phyloP scores from a whole-genome alignment of 2,888 invertebrate species.

The Campaea margaritaria region DNA sequence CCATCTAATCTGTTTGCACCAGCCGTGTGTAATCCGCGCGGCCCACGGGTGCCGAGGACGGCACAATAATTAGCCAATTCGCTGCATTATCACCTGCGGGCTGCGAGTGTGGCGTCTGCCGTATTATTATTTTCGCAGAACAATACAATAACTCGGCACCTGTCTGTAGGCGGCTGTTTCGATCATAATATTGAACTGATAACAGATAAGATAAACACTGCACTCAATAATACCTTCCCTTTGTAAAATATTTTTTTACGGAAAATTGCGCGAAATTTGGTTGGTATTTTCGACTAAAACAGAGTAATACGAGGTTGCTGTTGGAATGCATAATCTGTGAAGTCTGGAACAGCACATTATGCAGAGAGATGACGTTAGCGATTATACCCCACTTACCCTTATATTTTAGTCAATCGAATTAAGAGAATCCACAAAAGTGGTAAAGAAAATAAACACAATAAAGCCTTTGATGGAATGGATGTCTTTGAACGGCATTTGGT shows the following conservation, averaged over 20 bases:
- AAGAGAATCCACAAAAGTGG: neutral
- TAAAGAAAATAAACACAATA: conserved; percentile 7
- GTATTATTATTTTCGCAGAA: conserved; percentile 48
- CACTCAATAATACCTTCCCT: conserved; percentile 66
- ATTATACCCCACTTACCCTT: too few species aligned
- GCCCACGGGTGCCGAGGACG: conserved; percentile 37
- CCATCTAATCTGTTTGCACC: conserved; percentile 63
- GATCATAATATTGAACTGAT: conserved; percentile 78
- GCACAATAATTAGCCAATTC: conserved; percentile 43
- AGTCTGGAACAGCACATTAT: neutral
- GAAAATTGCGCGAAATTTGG: conserved; percentile 37
- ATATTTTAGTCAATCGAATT: neutral
- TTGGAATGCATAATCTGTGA: too few species aligned
- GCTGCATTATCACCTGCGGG: conserved; percentile 36
- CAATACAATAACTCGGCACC: conserved; percentile 51
- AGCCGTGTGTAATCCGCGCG: conserved; percentile 55
- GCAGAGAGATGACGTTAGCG: too few species aligned
- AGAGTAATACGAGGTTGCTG: too few species aligned
- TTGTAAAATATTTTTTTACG: conserved; percentile 36
- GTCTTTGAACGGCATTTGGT: neutral
- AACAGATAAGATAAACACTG: conserved; percentile 77
- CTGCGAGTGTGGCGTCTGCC: conserved; percentile 31
- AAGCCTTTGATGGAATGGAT: neutral
- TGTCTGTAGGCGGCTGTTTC: conserved; percentile 62
- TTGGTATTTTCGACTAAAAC: conserved; percentile 1